Base-by-base conservation (phyloP, 2,888 invertebrate genomes). In the Drosophila ustulata region DNA sequence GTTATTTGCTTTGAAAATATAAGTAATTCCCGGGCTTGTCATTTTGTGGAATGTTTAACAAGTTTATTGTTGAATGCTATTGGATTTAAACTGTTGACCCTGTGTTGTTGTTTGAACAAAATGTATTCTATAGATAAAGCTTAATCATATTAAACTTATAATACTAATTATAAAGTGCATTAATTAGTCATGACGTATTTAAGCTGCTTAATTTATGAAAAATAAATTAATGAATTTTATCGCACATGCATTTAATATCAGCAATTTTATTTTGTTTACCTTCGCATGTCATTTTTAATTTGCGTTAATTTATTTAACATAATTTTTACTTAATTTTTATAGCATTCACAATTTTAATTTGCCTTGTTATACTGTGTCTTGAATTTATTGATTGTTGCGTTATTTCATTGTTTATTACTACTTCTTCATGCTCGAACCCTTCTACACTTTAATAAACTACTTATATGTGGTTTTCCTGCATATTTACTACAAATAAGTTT, bases 101-200 rank as follows among this genome's bases (percentile, higher is more conserved):
- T 51, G 43, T 67, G 39, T 66, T 46, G 37, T 18, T n/a, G 6
- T 46, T 66, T 62, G 13, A 50, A 51, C 57, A 56, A 56, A 46
- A 66, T 62, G n/a, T 57, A 62, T 64, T 59, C 41, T 64, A 18
- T 25, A 18, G 52, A 53, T 45, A 56, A 34, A 13, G 57, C 62
- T 63, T 57, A 63, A 65, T 68, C 25, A 30, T 53, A 45, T 55
- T 78, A 75, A 71, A 62, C 69, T 71, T 70, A 73, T 71, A 74
- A 71, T 67, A 70, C 71, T 73, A 76, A 76, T 84, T 84, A 78
- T 69, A 72, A 78, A 78, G 73, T 72, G 66, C 67, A 73, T 85
- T 85, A 82, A 85, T 88, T 82, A 85, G 82, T 79, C 56, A 68
- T 55, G 69, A 61, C 52, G 61, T 26, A 67, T 66, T 78, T 69